phyloP scores from a whole-genome alignment of 2,113 vertebrate genomes.

The Oxyura jamaicensis region DNA sequence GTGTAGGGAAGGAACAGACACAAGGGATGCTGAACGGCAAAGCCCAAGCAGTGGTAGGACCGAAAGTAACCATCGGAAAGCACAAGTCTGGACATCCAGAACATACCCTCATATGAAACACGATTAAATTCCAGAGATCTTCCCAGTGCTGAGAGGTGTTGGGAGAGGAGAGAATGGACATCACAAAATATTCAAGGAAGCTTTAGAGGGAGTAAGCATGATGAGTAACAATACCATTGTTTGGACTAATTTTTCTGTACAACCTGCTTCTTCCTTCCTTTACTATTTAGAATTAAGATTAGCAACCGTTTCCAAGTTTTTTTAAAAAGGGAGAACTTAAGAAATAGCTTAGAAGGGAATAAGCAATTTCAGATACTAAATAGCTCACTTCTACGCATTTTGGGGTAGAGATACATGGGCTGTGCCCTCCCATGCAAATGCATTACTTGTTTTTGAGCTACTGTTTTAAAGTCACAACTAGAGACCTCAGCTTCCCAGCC shows the following conservation, averaged over 20 bases:
- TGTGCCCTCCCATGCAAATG: neutral
- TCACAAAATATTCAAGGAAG: neutral
- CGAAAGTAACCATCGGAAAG: neutral
- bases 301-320: neutral
- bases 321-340: neutral
- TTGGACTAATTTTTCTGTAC: neutral
- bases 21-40: neutral
- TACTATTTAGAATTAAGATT: neutral
- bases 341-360: neutral
- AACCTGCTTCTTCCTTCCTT: neutral
- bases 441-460: neutral
- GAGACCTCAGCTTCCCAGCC: neutral
- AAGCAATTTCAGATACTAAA: neutral
- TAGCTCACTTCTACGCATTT: neutral
- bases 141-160: neutral
- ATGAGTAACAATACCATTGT: neutral
- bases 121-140: neutral
- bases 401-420: neutral
- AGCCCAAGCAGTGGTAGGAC: neutral
- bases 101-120: neutral
- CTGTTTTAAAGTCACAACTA: neutral
- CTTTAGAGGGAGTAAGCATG: neutral
- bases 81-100: neutral
- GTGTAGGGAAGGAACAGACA: neutral
- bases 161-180: neutral